These are phyloP conservation scores for Mus spretus DNA, from an alignment of 2,797 vertebrate genomes.

Conservation along the genomic window DNA sequence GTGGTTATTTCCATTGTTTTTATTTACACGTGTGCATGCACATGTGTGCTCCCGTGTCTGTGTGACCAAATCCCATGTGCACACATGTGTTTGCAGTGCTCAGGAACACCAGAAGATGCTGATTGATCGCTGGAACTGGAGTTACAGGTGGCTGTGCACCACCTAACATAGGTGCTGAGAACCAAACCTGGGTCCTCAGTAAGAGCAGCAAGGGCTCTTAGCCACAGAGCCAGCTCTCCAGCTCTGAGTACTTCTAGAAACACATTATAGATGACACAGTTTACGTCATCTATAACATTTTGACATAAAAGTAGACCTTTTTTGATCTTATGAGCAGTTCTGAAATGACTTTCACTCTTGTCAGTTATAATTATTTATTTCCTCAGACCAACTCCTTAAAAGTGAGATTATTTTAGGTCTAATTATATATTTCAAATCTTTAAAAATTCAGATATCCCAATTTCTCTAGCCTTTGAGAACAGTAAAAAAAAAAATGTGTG, in stretches of 20 bases:
- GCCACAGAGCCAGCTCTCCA: background rate
- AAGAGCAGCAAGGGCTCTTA: background rate
- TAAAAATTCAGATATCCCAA: background rate
- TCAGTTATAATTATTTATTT: background rate
- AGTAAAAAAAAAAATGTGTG: background rate
- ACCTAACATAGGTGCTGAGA: too few species aligned
- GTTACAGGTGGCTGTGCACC: background rate
- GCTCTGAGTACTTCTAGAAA: background rate
- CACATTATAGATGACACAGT: background rate
- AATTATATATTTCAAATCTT: constrained; percentile 1
- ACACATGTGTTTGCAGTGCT: background rate
- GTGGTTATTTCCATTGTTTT: background rate
- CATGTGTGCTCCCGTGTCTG: background rate
- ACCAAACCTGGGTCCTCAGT: background rate
- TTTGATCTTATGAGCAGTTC: constrained; percentile 21
- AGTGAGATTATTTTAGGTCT: constrained; percentile 17
- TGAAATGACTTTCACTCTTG: background rate
- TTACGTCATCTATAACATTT: background rate
- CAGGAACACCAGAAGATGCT: background rate
- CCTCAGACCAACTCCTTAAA: constrained; percentile 10
- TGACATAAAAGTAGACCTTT: background rate
- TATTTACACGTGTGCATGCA: background rate
- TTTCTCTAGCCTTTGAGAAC: background rate
- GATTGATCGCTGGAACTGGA: background rate
- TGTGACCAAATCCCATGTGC: too few species aligned